Base-by-base conservation (phyloP, 1,140 invertebrate genomes). In the Bombus huntii region DNA sequence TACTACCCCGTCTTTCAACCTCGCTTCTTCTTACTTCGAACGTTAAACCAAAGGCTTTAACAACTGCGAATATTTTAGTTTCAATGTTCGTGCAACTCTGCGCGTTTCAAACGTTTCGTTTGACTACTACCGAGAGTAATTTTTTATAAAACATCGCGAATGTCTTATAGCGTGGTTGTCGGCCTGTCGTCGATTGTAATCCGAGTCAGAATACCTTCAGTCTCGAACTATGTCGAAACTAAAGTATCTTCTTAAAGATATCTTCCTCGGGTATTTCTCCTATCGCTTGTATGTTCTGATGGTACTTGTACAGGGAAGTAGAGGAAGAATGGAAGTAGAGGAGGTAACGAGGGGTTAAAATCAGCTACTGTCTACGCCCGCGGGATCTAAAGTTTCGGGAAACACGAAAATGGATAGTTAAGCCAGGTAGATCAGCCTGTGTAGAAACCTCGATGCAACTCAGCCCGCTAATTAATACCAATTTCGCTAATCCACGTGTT, bases 321-420 rank as follows among this genome's bases (percentile, higher is more conserved):
- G 28, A 62, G 28, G 10, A 28, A 86, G 65, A 59, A 65, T 22
- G 53, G 47, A 34, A 39, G 25, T 5, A 47, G 42, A 39, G 12
- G 22, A 39, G 65, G 5, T 22, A 31, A 53, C 39, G 53, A 39
- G 57, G 70, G 80, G 66, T 62, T 85, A 78, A 89, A 89, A 89
- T 83, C 85, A 78, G 66, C 65, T 22, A 31, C 84, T 37, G 80
- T 83, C 62, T 82, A 44, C 85, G 71, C 85, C 76, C 84, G 78
- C 82, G 85, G 86, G 89, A 87, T 80, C 74, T 65, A 57, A 90
- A 90, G 88, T 90, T 90, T 90, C 89, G 34, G 70, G 66, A 66
- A 88, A 88, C 86, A 90, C 65, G 88, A 81, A 90, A 90, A 80
- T 83, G 80, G 77, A 73, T 90, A 90, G 83, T 88, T 90, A 90